These are phyloP conservation scores for Trididemnum clinides DNA, from an alignment of 23 tunicate genomes.

Conservation along the genomic window DNA sequence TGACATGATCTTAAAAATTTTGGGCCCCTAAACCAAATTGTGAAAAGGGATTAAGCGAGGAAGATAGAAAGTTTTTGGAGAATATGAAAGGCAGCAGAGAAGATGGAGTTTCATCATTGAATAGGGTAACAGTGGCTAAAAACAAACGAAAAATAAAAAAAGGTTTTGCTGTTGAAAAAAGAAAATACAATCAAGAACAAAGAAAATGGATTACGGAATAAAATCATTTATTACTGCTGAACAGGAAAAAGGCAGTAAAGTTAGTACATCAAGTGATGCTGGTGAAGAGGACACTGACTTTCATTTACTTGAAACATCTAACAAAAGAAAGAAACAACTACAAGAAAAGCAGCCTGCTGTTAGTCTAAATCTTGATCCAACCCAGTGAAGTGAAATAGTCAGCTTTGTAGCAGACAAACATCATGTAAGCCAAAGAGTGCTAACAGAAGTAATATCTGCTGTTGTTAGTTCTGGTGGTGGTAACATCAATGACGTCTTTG, in stretches of 20 bases:
- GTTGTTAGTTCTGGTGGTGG: conserved; percentile 10
- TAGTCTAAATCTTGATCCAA: conserved; percentile 15
- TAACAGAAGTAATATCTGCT: conserved; percentile 21
- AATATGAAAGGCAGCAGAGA: conserved; percentile 14
- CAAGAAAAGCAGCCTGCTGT: conserved; percentile 7
- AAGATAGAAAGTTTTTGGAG: neutral
- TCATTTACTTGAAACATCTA: neutral
- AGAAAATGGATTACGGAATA: neutral
- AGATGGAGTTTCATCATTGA: neutral
- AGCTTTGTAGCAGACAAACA: conserved; percentile 22
- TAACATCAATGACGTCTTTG: conserved; percentile 18
- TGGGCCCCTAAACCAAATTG: no score
- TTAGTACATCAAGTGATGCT: neutral
- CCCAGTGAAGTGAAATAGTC: conserved; percentile 14
- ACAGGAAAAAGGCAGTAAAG: neutral
- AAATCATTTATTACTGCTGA: neutral
- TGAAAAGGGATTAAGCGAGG: conserved; percentile 8
- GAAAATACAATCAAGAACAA: neutral
- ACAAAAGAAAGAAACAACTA: neutral
- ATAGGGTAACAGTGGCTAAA: conserved; percentile 4
- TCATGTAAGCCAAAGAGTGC: conserved; percentile 1
- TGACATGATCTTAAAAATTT: no score
- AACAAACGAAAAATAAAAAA: neutral
- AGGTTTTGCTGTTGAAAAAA: neutral
- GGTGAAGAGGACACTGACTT: conserved; percentile 23